Evolutionary conservation across 2,888 invertebrate genomes (phyloP), one percentile per base, ranked within the genome.

Genomic region (Drosophila tanythrix): DNA sequence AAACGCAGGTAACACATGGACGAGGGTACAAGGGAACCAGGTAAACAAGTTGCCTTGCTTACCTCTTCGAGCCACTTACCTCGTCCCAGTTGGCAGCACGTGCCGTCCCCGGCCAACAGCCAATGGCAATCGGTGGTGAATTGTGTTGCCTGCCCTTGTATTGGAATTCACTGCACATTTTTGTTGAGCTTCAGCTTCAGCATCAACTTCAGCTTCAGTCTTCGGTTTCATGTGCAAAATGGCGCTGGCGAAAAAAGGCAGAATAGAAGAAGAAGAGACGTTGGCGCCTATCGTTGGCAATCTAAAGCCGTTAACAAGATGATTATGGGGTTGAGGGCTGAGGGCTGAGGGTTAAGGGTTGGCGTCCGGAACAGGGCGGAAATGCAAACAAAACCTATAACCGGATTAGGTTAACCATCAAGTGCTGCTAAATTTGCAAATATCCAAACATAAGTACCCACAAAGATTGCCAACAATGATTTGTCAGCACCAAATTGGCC

Each of bases 41-140:
- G 87, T 88, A 89, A 89, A 79, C 88, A 71, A 82, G 76, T 89
- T 86, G 77, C 70, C 82, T 33, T 63, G 10, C 62, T 43, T 46
- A 40, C 46, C 43, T 36, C 55, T 3, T 25, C 55, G 35, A 11
- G 38, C 40, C 33, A 56, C 68, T 67, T 58, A 64, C 63, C 64
- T 51, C 69, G 2, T 51, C 51, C 29, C 74, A 63, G 66, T 66
- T 53, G 63, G 55, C 83, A 92, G 93, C 93, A 92, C 92, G 93
- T 93, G 93, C 92, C 83, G 73, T 64, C 63, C 38, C 74, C 64
- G 35, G 40, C 52, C 27, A 35, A 43, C 82, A 70, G 82, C 92
- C 92, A 92, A 92, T 93, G 79, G 77, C 75, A 78, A 73, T 27
- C 57, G 65, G 89, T 92, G 92, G 91, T 92, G 92, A 81, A 74